Evolutionary conservation across 2,797 vertebrate genomes (phyloP), one percentile per base, ranked within the genome.

Genomic region (Carcharodon carcharias): DNA sequence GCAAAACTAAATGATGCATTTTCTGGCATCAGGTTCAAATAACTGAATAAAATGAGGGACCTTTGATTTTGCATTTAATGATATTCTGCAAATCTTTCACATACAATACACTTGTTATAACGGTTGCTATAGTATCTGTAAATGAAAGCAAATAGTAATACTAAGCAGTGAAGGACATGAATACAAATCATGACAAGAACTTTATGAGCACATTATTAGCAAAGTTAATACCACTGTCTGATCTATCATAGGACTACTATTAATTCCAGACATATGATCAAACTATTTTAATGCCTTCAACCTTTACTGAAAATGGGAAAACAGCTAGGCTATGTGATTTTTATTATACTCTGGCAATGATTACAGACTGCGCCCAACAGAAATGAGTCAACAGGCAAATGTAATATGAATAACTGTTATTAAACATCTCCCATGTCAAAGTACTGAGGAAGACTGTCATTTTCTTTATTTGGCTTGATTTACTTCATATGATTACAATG

Each of bases 361-460:
- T 95, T 95, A 35, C 16, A 95, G 67, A 73, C 45, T 35, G 31
- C 69, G 8, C 50, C 45, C 26, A 95, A 73, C 11, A 95, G 94
- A 56, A 95, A 93, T 93, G 91, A 93, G n/a, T 93, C 91, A 65
- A 65, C 21, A 26, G 91, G 21, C 35, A 40, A 93, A 65, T 23
- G 35, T 93, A 93, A 73, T 21, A 73, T 73, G 50, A 95, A 95
- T 95, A 73, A 95, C 61, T 56, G 65, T 93, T 95, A 95, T 95
- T 95, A 56, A 54, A 95, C 16, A 95, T 95, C 67, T 54, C 40
- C 1, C 12, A 35, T 35, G 50, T 54, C 31, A 95, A 31, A 31
- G 28, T 54, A 73, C 4, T 7, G 58, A 95, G 31, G 26, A 71
- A 95, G 67, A 95, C 69, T 54, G 50, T 73, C 14, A 31, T 54